Percentiles rank a stretch among this genome's conserved stretches.
phyloP scores from a whole-genome alignment of 35 echinoderm and acorn worm species.

The Apostichopus japonicus region DNA sequence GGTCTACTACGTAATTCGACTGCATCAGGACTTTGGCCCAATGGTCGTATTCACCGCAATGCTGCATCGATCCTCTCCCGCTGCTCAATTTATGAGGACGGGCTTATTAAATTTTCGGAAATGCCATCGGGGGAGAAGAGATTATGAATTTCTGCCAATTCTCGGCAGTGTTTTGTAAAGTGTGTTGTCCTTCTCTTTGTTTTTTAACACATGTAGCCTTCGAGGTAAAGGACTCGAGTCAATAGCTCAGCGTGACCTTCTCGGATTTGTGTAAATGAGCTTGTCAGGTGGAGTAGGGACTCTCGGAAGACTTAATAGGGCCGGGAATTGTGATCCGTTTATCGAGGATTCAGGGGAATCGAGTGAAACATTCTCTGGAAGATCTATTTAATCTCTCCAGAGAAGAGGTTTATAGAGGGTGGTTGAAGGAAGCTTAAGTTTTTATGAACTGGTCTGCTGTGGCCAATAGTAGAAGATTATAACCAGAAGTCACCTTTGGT shows the following conservation, averaged over 20 bases:
- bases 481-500: too few relatives aligned
- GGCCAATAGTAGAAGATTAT: too few relatives aligned
- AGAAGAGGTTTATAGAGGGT: too few relatives aligned
- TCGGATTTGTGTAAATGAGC: conserved; percentile 26
- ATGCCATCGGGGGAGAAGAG: not conserved
- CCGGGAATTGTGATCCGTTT: not conserved
- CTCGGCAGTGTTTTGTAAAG: not conserved
- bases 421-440: too few relatives aligned
- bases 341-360: not conserved
- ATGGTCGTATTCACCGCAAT: not conserved
- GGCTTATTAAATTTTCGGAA: conserved; percentile 40
- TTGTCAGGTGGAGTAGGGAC: not conserved
- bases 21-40: not conserved
- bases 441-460: too few relatives aligned
- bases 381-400: not conserved
- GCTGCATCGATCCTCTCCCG: not conserved
- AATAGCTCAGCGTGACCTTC: not conserved
- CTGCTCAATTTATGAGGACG: conserved; percentile 19
- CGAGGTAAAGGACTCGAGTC: conserved; percentile 1
- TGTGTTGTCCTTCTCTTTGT: conserved; percentile 18
- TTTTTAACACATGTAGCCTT: not conserved
- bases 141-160: not conserved
- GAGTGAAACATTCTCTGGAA: not conserved
- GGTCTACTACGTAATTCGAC: conserved; percentile 12
- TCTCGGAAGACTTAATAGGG: not conserved